A percentile compares a stretch with the other conserved stretches of the same genome.
These are phyloP conservation scores for Brachyistius frenatus DNA, from an alignment of 2,113 vertebrate species.

Conservation along the genomic window DNA sequence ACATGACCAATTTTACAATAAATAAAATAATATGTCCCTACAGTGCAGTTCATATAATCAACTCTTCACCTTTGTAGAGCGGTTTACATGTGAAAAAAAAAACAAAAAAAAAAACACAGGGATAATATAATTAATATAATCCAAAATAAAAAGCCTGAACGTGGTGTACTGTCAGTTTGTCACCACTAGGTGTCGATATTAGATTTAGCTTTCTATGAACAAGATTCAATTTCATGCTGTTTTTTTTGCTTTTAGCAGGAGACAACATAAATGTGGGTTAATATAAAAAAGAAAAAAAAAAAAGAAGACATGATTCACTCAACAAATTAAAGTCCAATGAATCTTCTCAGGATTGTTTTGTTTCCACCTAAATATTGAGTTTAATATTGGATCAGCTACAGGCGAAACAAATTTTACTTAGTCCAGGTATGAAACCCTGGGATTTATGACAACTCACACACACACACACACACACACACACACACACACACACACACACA, in stretches of 20 bases:
- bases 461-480: not conserved
- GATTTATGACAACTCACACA: not conserved
- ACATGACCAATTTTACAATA: no score
- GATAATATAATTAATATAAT: no score
- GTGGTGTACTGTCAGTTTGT: not conserved
- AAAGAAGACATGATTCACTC: not conserved
- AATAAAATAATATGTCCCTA: no score
- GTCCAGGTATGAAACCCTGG: not conserved
- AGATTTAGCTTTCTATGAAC: not conserved
- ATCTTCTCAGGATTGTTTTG: no score
- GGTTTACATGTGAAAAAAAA: no score
- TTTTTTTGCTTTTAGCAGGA: not conserved
- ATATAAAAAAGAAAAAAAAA: not conserved
- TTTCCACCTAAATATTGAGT: not conserved
- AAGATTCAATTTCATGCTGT: not conserved
- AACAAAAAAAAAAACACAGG: no score
- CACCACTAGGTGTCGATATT: conserved; percentile 50
- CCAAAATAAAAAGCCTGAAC: no score
- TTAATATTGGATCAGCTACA: not conserved
- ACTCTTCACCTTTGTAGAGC: no score
- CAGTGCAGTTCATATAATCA: no score
- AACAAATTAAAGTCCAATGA: not conserved
- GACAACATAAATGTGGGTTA: not conserved
- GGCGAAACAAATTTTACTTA: not conserved
- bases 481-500: not conserved